Evolutionary conservation across 92 coral and sea anemone species (phyloP).

Genomic region (Anthopleura xanthogrammica): DNA sequence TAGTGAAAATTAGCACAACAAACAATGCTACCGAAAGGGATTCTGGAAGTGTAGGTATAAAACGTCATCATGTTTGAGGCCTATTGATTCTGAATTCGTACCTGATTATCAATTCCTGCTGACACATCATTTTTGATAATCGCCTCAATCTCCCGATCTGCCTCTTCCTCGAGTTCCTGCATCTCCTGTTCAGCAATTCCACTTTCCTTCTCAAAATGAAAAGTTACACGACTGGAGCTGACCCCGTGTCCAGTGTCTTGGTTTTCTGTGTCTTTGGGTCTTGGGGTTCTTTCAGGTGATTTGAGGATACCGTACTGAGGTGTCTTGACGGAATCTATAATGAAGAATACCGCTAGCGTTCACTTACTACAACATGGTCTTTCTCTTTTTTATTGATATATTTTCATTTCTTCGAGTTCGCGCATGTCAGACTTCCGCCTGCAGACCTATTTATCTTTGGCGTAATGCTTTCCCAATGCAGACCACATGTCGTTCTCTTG

Average conservation of each 20-base stretch:
- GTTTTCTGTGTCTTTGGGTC: constrained; percentile 19
- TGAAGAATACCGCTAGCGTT: too few species aligned
- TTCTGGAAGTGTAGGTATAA: too few species aligned
- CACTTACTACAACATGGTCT: too few species aligned
- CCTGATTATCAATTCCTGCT: constrained; percentile 49
- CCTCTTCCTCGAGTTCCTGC: constrained; percentile 48
- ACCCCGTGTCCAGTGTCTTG: constrained; percentile 11
- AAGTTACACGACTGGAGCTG: constrained; percentile 67
- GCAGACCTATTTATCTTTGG: too few species aligned
- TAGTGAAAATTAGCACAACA: too few species aligned
- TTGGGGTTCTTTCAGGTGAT: constrained; percentile 54
- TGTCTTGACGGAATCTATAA: constrained; percentile 5
- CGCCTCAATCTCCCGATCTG: constrained; percentile 75
- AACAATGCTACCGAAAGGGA: too few species aligned
- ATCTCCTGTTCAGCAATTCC: constrained; percentile 4
- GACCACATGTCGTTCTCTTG: too few species aligned
- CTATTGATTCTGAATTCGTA: background rate
- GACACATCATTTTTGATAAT: constrained; percentile 48
- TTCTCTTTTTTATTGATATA: background rate
- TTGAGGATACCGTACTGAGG: constrained; percentile 64
- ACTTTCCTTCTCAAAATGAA: constrained; percentile 52
- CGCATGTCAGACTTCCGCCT: too few species aligned
- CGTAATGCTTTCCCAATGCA: too few species aligned
- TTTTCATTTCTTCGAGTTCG: background rate
- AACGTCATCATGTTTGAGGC: too few species aligned